A percentile compares a stretch with the other conserved stretches of the same genome.
These are phyloP conservation scores for Palloptera scutellata DNA, from an alignment of 2,888 invertebrate genomes.

Conservation along the genomic window DNA sequence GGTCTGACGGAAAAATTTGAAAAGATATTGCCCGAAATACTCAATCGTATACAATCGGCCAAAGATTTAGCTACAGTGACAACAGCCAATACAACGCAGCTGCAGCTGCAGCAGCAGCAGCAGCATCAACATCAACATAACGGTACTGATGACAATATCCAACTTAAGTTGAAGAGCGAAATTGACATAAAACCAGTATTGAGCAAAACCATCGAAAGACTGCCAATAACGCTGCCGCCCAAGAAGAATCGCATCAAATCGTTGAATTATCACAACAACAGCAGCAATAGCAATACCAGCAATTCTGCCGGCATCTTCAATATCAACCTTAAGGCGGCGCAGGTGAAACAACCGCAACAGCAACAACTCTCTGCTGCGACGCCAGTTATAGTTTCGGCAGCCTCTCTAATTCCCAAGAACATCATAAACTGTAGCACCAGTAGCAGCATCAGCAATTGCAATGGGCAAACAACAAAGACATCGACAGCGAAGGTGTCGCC, in stretches of 20 bases:
- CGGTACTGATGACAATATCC: slow-evolving; percentile 33
- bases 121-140: not conserved
- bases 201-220: slow-evolving; percentile 34
- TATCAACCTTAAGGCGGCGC: slow-evolving; percentile 21
- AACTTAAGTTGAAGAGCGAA: slow-evolving; percentile 18
- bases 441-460: slow-evolving; percentile 13
- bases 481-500: slow-evolving; percentile 14
- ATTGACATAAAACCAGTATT: not conserved
- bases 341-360: slow-evolving; percentile 14
- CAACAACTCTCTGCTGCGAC: slow-evolving; percentile 36
- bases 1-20: slow-evolving; percentile 57
- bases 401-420: slow-evolving; percentile 22
- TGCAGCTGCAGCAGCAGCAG: not conserved
- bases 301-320: slow-evolving; percentile 30
- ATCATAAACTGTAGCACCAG: slow-evolving; percentile 4
- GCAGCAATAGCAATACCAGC: slow-evolving; percentile 25
- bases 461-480: not conserved
- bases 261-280: slow-evolving; percentile 38
- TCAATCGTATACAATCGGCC: slow-evolving; percentile 52
- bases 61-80: slow-evolving; percentile 26
- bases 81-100: slow-evolving; percentile 7
- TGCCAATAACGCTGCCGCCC: slow-evolving; percentile 56
- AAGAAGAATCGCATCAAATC: slow-evolving; percentile 57
- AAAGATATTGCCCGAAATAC: slow-evolving; percentile 57
- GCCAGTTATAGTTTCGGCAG: slow-evolving; percentile 42